Evolutionary conservation across 2,797 vertebrate genomes (phyloP).

Genomic region (Melanotaenia pygmaea): DNA sequence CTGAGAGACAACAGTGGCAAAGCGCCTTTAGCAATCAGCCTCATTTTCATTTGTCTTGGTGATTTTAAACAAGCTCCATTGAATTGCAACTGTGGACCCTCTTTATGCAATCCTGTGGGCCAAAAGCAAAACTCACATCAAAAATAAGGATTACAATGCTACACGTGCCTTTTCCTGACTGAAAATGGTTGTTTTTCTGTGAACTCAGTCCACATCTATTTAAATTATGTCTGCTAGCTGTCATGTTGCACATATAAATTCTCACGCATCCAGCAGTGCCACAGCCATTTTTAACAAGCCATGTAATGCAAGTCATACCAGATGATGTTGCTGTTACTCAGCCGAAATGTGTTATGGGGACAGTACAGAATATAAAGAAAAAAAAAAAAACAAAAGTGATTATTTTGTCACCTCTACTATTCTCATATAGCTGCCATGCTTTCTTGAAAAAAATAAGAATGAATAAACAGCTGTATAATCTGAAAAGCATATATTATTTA

Average conservation of each 20-base stretch:
- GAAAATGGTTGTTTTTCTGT: slow-evolving; percentile 34
- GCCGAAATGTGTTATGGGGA: slow-evolving; percentile 9
- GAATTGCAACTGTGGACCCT: background rate
- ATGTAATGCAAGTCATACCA: slow-evolving; percentile 10
- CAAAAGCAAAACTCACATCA: slow-evolving; percentile 34
- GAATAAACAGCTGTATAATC: slow-evolving; percentile 16
- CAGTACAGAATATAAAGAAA: background rate
- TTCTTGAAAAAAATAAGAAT: slow-evolving; percentile 10
- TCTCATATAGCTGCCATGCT: slow-evolving; percentile 8
- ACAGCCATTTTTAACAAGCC: slow-evolving; percentile 24
- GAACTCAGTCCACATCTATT: slow-evolving; percentile 42
- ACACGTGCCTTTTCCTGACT: slow-evolving; percentile 20
- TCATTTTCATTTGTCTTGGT: slow-evolving; percentile 24
- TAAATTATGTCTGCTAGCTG: slow-evolving; percentile 47
- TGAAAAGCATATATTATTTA: slow-evolving; percentile 35
- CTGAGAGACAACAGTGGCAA: slow-evolving; percentile 49
- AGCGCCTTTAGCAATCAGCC: slow-evolving; percentile 40
- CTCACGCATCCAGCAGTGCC: background rate
- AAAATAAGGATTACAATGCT: slow-evolving; percentile 48
- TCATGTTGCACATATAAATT: slow-evolving; percentile 45
- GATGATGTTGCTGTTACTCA: background rate
- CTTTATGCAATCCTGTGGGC: slow-evolving; percentile 32
- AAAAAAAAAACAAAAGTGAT: background rate
- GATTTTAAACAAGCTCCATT: slow-evolving; percentile 18
- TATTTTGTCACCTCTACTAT: slow-evolving; percentile 7